phyloP scores from a whole-genome alignment of 2,113 vertebrate species.

The Mirounga angustirostris region DNA sequence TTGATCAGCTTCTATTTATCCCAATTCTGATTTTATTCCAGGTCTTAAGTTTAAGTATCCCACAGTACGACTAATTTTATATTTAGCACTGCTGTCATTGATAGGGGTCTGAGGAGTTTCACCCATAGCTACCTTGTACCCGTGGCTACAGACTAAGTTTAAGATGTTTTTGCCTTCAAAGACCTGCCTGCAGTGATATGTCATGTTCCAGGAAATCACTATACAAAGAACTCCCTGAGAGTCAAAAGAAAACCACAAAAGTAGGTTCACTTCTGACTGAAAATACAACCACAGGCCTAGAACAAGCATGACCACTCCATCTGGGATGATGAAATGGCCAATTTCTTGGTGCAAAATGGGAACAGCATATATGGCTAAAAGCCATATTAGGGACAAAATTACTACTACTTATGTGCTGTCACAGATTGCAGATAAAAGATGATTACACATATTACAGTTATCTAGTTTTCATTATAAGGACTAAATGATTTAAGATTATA shows the following conservation, averaged over 20 bases:
- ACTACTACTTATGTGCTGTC: slow-evolving; percentile 75
- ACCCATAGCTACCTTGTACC: not conserved
- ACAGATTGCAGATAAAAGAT: slow-evolving; percentile 78
- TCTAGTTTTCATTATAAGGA: slow-evolving; percentile 74
- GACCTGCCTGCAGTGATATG: not conserved
- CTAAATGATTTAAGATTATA: slow-evolving; percentile 78
- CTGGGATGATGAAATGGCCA: slow-evolving; percentile 60
- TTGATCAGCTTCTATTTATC: not conserved
- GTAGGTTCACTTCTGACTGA: slow-evolving; percentile 43
- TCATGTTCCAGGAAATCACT: not conserved
- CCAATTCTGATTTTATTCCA: not conserved
- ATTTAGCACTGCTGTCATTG: not conserved
- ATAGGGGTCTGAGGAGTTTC: not conserved
- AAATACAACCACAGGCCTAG: not conserved
- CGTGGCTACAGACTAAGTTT: not conserved
- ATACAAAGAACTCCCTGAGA: slow-evolving; percentile 10
- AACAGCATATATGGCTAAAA: slow-evolving; percentile 67
- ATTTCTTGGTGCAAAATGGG: slow-evolving; percentile 66
- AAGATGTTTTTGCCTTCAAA: slow-evolving; percentile 12
- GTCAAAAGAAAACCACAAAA: slow-evolving; percentile 60
- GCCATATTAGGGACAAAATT: slow-evolving; percentile 74
- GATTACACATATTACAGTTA: slow-evolving; percentile 77
- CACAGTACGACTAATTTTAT: not conserved
- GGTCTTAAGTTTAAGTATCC: not conserved
- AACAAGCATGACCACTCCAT: slow-evolving; percentile 45